Percentiles rank a stretch among this genome's conserved stretches.
Evolutionary conservation across 2,888 invertebrate genomes (phyloP).

Genomic region (Morpho helenor): DNA sequence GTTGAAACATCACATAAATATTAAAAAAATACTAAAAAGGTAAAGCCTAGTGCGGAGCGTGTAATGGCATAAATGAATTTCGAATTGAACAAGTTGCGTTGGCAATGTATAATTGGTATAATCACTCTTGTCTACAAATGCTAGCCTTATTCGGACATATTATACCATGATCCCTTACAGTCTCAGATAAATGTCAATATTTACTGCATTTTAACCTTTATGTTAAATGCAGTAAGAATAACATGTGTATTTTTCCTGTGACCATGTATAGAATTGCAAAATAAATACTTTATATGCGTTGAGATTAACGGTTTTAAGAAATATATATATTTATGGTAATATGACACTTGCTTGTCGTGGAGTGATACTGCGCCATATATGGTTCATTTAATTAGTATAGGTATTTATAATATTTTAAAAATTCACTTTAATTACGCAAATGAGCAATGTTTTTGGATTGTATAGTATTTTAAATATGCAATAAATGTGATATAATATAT

Average conservation of each 20-base stretch:
- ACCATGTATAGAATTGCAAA: conserved; percentile 15
- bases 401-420: conserved; percentile 14
- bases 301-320: conserved; percentile 31
- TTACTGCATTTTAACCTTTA: conserved; percentile 11
- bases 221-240: conserved; percentile 6
- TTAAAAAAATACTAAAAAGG: conserved; percentile 15
- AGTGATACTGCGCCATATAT: conserved; percentile 24
- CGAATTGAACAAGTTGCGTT: conserved; percentile 16
- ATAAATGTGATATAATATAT: too few relatives aligned
- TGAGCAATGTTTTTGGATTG: too few relatives aligned
- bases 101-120: conserved; percentile 27
- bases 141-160: conserved; percentile 28
- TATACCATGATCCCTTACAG: conserved; percentile 23
- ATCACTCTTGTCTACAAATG: conserved; percentile 29
- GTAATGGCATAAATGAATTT: conserved; percentile 21
- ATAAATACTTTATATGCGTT: conserved; percentile 24
- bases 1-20: conserved; percentile 2
- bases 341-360: conserved; percentile 21
- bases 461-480: too few relatives aligned
- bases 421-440: conserved; percentile 4
- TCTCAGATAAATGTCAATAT: neutral
- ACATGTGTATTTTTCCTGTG: conserved; percentile 7
- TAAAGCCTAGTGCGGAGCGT: conserved; percentile 13
- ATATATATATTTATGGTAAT: conserved; percentile 30
- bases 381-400: conserved; percentile 23